These are phyloP conservation scores for Drosophila repleta DNA, from an alignment of 1,140 invertebrate genomes.

Conservation along the genomic window DNA sequence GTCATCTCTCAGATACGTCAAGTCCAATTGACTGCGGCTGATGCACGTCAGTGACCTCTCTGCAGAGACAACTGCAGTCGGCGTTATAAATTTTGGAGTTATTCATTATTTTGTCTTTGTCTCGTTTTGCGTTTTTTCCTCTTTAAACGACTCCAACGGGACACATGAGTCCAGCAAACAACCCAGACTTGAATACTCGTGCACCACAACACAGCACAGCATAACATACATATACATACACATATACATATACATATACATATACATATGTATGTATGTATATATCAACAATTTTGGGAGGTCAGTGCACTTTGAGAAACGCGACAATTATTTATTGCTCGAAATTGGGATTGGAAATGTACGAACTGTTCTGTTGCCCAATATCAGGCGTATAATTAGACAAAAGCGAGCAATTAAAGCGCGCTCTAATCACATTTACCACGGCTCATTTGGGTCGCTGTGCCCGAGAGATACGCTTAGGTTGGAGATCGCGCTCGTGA, in stretches of 20 bases:
- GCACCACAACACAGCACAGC: conserved; percentile 39
- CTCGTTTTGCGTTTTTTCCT: conserved; percentile 38
- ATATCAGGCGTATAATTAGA: conserved; percentile 64
- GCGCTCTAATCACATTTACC: conserved; percentile 70
- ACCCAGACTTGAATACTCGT: conserved; percentile 30
- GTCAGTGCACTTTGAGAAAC: conserved; percentile 68
- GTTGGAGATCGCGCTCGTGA: conserved; percentile 56
- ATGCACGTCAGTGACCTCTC: conserved; percentile 55
- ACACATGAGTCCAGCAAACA: conserved; percentile 57
- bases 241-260: conserved; percentile 1
- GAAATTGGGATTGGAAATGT: conserved; percentile 13
- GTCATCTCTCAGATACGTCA: conserved; percentile 65
- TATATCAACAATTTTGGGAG: conserved; percentile 47
- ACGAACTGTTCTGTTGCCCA: conserved; percentile 22
- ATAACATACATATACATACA: conserved; percentile 14
- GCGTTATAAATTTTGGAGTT: conserved; percentile 51
- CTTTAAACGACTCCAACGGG: conserved; percentile 30
- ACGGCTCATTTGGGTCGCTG: conserved; percentile 70
- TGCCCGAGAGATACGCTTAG: conserved; percentile 56
- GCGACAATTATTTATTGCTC: conserved; percentile 74
- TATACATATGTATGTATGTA: conserved; percentile 17
- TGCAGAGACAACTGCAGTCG: conserved; percentile 47
- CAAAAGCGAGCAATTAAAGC: conserved; percentile 71
- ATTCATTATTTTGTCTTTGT: conserved; percentile 54
- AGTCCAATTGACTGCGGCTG: conserved; percentile 37